Evolutionary conservation across 2,797 vertebrate genomes (phyloP).

Genomic region (Poecilia gillii): DNA sequence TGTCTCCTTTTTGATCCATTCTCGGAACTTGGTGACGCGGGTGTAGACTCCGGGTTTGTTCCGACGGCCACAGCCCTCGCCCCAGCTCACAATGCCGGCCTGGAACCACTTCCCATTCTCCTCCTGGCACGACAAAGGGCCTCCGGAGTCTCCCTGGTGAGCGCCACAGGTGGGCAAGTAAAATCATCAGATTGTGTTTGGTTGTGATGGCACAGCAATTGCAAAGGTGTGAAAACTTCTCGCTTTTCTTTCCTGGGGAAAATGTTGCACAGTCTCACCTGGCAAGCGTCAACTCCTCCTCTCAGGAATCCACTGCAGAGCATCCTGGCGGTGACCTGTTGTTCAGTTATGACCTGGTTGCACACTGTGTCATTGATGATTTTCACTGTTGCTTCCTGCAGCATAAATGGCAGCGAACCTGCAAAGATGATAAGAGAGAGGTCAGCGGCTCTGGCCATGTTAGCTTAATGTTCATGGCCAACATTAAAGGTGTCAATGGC

Average conservation of each 20-base stretch:
- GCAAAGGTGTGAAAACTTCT: conserved; percentile 23
- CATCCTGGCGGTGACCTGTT: conserved; percentile 84
- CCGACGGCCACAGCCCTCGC: conserved; percentile 82
- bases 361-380: conserved; percentile 85
- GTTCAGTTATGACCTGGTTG: conserved; percentile 69
- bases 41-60: conserved; percentile 85
- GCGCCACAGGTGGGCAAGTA: conserved; percentile 8
- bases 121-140: conserved; percentile 81
- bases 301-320: conserved; percentile 82
- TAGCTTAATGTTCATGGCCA: conserved; percentile 45
- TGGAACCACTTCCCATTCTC: conserved; percentile 85
- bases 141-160: conserved; percentile 84
- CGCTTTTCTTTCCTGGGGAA: conserved; percentile 1
- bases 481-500: conserved; percentile 68
- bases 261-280: conserved; percentile 70
- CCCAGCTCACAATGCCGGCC: conserved; percentile 86
- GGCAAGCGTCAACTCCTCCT: conserved; percentile 84
- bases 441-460: conserved; percentile 41
- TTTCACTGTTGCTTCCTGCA: conserved; percentile 85
- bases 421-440: conserved; percentile 41
- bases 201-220: conserved; percentile 38
- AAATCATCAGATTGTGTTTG: conserved; percentile 38
- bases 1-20: conserved; percentile 74
- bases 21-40: conserved; percentile 76
- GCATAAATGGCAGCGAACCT: conserved; percentile 63